These are phyloP conservation scores for Caenorhabditis becei DNA, from an alignment of 2,888 invertebrate species.

Conservation along the genomic window DNA sequence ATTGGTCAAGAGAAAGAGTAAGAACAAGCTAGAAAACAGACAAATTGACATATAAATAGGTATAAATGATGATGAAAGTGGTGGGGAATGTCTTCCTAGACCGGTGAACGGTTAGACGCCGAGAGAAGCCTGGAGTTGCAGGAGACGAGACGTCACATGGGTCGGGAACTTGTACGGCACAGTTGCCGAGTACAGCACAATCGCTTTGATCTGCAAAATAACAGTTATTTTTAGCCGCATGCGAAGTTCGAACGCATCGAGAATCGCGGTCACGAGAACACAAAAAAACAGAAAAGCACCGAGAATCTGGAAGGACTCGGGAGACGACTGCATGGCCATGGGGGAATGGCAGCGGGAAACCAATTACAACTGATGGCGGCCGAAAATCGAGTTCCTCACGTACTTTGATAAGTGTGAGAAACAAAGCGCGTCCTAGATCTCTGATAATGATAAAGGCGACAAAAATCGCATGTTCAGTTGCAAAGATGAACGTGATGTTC, in stretches of 20 bases:
- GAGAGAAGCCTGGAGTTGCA: conserved; percentile 77
- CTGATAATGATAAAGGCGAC: neutral
- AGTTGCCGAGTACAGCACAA: conserved; percentile 77
- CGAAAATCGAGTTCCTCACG: neutral
- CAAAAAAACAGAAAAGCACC: neutral
- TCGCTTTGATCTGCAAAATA: conserved; percentile 73
- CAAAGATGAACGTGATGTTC: conserved; percentile 1
- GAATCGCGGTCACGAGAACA: neutral
- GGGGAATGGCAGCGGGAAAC: too few species aligned
- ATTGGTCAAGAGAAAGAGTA: conserved; percentile 2
- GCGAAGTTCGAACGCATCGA: neutral
- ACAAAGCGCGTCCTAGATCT: neutral
- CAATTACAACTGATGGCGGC: too few species aligned
- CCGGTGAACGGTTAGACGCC: conserved; percentile 36
- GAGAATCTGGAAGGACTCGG: too few species aligned
- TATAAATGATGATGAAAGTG: too few species aligned
- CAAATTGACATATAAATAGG: conserved; percentile 4
- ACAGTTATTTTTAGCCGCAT: conserved; percentile 17
- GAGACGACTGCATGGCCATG: too few species aligned
- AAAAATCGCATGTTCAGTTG: neutral
- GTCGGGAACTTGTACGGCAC: conserved; percentile 79
- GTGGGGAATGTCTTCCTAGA: neutral
- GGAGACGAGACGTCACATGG: conserved; percentile 75
- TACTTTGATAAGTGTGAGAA: neutral
- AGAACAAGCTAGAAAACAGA: conserved; percentile 23